A percentile compares a stretch with the other conserved stretches of the same genome.
Conservation (phyloP, 2,113 vertebrate species). For the Serilophus lunatus region DNA sequence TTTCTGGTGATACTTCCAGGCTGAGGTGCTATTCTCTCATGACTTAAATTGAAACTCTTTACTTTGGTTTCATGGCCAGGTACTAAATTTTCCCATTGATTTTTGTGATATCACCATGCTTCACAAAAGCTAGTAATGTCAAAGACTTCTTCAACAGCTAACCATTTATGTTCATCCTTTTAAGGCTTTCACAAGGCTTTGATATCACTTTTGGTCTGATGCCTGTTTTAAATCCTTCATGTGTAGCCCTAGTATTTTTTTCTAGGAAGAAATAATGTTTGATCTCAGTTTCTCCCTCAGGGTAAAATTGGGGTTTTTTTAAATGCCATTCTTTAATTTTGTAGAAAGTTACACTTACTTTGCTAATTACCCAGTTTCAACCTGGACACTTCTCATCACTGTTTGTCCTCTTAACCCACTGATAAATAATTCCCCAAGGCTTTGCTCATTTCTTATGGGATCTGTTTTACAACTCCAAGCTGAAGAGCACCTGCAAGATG, state of each 20-base stretch:
- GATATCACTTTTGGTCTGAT: neutral
- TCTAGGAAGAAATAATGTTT: neutral
- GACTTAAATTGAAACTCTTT: neutral
- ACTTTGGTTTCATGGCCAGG: constrained; percentile 3
- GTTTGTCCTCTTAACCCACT: neutral
- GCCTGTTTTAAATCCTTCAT: neutral
- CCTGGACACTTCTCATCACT: neutral
- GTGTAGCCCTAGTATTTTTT: neutral
- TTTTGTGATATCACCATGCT: constrained; percentile 7
- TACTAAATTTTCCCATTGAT: constrained; percentile 20
- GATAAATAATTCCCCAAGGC: neutral
- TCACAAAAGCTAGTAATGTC: constrained; percentile 36
- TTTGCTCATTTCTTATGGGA: neutral
- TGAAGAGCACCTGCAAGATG: neutral
- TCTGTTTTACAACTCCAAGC: neutral
- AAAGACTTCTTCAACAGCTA: constrained; percentile 6
- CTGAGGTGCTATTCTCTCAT: neutral
- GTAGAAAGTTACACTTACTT: neutral
- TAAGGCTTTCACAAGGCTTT: neutral
- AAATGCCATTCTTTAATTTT: neutral
- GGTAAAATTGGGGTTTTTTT: neutral
- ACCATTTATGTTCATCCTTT: neutral
- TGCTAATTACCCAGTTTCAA: neutral
- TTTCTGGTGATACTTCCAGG: neutral
- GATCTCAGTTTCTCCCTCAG: neutral